Percentiles rank a stretch among this genome's conserved stretches.
phyloP scores from a whole-genome alignment of 1,140 invertebrate species.

The Sitophilus oryzae region DNA sequence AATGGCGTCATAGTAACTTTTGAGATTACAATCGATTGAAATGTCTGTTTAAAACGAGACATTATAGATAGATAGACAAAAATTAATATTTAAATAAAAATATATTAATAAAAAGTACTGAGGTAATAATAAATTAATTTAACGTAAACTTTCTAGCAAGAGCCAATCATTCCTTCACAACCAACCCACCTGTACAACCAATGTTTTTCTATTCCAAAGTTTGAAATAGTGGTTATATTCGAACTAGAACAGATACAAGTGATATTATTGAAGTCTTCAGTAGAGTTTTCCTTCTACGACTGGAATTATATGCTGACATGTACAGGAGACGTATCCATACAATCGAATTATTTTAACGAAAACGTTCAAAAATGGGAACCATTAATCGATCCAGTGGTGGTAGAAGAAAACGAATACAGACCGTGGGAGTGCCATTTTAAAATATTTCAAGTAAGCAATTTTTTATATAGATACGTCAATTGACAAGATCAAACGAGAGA shows the following conservation, averaged over 20 bases:
- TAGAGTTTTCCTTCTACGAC: slow-evolving; percentile 56
- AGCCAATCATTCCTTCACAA: background rate
- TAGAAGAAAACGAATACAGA: slow-evolving; percentile 60
- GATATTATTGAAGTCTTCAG: slow-evolving; percentile 47
- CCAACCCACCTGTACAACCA: slow-evolving; percentile 12
- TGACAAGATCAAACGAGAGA: no score
- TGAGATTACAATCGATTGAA: no score
- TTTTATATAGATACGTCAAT: no score
- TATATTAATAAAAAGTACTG: no score
- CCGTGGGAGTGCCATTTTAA: slow-evolving; percentile 70
- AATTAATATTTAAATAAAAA: no score
- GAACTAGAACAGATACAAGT: slow-evolving; percentile 40
- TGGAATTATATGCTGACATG: slow-evolving; percentile 58
- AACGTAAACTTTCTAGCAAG: background rate
- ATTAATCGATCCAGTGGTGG: slow-evolving; percentile 65
- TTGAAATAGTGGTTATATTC: slow-evolving; percentile 37
- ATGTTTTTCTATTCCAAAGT: slow-evolving; percentile 35
- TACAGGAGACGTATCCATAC: slow-evolving; percentile 54
- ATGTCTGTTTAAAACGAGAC: no score
- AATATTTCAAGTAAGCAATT: slow-evolving; percentile 47
- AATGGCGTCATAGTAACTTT: no score
- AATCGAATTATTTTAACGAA: slow-evolving; percentile 71
- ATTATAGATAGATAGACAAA: no score
- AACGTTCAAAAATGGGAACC: slow-evolving; percentile 71
- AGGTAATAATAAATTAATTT: no score